Conservation (phyloP, 2,888 invertebrate species). For the Orgyia antiqua region DNA sequence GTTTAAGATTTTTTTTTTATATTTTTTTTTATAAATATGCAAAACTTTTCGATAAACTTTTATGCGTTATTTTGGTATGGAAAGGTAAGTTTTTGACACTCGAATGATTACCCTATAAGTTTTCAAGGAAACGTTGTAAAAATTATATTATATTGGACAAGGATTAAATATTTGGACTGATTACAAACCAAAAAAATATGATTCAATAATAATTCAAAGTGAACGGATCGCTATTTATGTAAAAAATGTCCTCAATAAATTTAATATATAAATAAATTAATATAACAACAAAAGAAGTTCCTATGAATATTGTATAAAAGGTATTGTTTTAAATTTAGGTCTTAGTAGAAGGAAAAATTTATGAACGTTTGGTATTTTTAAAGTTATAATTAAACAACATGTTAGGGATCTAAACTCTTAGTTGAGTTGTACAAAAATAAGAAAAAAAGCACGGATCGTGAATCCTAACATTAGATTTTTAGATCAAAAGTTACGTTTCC, state of each 20-base stretch:
- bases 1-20: constrained; percentile 29
- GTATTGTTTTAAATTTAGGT: constrained; percentile 77
- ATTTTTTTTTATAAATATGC: constrained; percentile 53
- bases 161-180: constrained; percentile 47
- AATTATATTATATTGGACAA: constrained; percentile 44
- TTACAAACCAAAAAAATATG: constrained; percentile 37
- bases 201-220: constrained; percentile 55
- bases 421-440: constrained; percentile 60
- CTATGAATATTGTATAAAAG: constrained; percentile 77
- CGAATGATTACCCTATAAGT: constrained; percentile 52
- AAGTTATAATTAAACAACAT: constrained; percentile 69
- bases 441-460: constrained; percentile 68
- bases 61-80: constrained; percentile 51
- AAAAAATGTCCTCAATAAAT: constrained; percentile 72
- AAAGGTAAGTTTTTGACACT: constrained; percentile 54
- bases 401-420: constrained; percentile 59
- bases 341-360: constrained; percentile 76
- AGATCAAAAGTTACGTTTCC: constrained; percentile 74
- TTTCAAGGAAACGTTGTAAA: constrained; percentile 69
- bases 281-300: constrained; percentile 78
- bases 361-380: constrained; percentile 77
- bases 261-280: constrained; percentile 76
- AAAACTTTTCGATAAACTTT: constrained; percentile 64
- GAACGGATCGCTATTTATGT: constrained; percentile 77
- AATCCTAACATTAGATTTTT: constrained; percentile 74